Conservation (phyloP, 2,113 vertebrate genomes). For the Epinephelus moara region DNA sequence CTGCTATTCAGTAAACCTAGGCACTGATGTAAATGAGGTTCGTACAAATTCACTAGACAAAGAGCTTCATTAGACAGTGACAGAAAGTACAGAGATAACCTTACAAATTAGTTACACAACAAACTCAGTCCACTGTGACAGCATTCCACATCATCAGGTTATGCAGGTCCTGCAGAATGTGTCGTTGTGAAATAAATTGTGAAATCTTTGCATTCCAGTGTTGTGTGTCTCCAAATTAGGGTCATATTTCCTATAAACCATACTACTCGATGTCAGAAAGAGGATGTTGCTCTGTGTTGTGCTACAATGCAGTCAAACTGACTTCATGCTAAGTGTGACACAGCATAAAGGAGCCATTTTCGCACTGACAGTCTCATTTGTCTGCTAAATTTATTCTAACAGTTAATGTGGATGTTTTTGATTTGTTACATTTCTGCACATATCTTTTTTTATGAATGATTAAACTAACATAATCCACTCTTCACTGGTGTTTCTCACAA, state of each 20-base stretch:
- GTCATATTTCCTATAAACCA: background rate
- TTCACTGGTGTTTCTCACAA: background rate
- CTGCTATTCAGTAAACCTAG: background rate
- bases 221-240: background rate
- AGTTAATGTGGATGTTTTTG: too few relatives aligned
- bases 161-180: background rate
- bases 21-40: background rate
- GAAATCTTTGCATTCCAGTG: background rate
- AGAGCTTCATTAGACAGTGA: background rate
- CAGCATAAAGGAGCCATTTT: background rate
- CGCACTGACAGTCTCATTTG: background rate
- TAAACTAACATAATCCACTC: background rate
- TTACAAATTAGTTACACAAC: background rate
- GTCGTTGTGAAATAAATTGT: background rate
- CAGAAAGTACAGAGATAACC: background rate
- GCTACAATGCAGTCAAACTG: background rate
- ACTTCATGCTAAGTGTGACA: slow-evolving; percentile 7
- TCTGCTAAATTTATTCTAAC: background rate
- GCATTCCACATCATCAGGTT: background rate
- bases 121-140: background rate
- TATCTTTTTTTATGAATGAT: background rate
- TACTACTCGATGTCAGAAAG: background rate
- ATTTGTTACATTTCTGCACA: background rate
- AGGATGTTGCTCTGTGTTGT: background rate
- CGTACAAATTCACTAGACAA: background rate